These are phyloP conservation scores for Ascaphus truei DNA, from an alignment of 2,113 vertebrate species.

Conservation along the genomic window DNA sequence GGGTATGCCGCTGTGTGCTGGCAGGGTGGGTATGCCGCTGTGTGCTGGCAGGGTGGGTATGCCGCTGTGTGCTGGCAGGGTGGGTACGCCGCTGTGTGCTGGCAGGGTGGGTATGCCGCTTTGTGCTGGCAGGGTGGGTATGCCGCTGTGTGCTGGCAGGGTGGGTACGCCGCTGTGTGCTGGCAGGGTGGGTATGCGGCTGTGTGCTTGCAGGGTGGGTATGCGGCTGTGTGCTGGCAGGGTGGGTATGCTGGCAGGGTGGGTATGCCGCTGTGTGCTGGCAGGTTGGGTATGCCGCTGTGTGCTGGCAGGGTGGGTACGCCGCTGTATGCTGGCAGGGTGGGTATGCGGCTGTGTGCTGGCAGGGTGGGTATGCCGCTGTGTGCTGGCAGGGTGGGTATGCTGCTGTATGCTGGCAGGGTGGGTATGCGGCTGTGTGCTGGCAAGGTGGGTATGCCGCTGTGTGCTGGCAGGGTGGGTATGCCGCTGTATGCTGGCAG, in stretches of 20 bases:
- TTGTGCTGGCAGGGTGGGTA: background rate
- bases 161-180: no score
- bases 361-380: background rate
- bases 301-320: background rate
- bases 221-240: background rate
- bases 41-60: no score
- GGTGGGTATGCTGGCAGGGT: background rate
- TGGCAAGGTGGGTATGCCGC: no score
- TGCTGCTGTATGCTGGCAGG: background rate
- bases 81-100: background rate
- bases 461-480: background rate
- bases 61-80: background rate
- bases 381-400: no score
- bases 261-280: background rate
- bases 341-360: no score
- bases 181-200: background rate
- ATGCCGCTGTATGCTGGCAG: background rate
- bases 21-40: background rate
- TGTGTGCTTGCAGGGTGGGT: background rate
- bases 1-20: no score
- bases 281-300: no score
- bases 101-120: no score
- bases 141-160: slow-evolving; percentile 1
- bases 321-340: slow-evolving; percentile 1
- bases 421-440: background rate